These are phyloP conservation scores for Porites divaricata DNA, from an alignment of 92 coral and sea anemone genomes.

Conservation along the genomic window DNA sequence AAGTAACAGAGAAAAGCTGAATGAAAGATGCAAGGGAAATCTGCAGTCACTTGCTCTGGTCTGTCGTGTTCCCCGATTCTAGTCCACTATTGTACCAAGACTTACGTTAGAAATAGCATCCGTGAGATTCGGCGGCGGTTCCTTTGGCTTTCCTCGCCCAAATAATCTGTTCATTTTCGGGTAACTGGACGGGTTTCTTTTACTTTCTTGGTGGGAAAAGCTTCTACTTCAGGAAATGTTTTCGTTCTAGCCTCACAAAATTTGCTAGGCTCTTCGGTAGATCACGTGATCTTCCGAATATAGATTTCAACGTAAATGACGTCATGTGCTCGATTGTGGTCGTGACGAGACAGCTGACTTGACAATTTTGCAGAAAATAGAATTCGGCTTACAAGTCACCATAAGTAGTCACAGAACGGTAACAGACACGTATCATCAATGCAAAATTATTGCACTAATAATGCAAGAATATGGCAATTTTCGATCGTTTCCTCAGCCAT, in stretches of 20 bases:
- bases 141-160: constrained; percentile 94
- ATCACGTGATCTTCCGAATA: constrained; percentile 72
- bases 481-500: too few relatives aligned
- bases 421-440: too few relatives aligned
- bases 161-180: constrained; percentile 94
- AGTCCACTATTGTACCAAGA: neutral
- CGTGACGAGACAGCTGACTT: neutral
- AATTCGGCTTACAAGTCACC: too few relatives aligned
- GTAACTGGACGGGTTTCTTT: neutral
- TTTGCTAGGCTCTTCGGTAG: neutral
- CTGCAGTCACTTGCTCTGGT: too few relatives aligned
- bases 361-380: too few relatives aligned
- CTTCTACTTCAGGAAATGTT: neutral
- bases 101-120: constrained; percentile 94
- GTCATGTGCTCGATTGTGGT: neutral
- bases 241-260: neutral
- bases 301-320: constrained; percentile 24
- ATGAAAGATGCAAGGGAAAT: constrained; percentile 3
- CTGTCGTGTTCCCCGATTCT: neutral
- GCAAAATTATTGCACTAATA: too few relatives aligned
- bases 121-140: constrained; percentile 97
- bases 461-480: too few relatives aligned
- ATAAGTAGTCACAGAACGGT: too few relatives aligned
- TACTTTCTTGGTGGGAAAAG: neutral
- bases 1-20: neutral